These are phyloP conservation scores for Tethya wilhelma DNA, from an alignment of 37 sponge, comb jelly and placozoan genomes.

Conservation along the genomic window DNA sequence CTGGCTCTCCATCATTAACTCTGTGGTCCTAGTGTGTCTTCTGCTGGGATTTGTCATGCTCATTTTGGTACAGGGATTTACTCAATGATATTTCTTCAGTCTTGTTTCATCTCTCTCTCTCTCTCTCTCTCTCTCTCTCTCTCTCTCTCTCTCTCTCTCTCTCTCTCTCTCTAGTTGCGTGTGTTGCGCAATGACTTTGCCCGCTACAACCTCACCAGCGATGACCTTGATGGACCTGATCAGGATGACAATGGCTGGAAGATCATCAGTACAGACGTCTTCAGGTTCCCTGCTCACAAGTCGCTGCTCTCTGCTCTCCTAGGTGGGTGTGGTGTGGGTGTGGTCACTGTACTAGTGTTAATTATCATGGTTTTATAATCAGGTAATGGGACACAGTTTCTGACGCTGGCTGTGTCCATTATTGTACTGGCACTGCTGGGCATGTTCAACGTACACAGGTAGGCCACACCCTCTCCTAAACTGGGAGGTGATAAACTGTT, in stretches of 20 bases:
- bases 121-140: constrained; percentile 4
- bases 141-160: neutral
- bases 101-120: neutral
- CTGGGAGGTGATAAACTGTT: too few relatives aligned
- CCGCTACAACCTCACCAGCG: constrained; percentile 75
- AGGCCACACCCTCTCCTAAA: too few relatives aligned
- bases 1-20: constrained; percentile 95
- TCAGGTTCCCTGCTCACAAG: constrained; percentile 82
- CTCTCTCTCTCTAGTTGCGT: constrained; percentile 47
- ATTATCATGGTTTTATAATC: neutral
- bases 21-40: constrained; percentile 82
- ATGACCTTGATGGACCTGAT: constrained; percentile 75
- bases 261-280: constrained; percentile 88
- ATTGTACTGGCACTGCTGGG: constrained; percentile 82
- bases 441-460: constrained; percentile 90
- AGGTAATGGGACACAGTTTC: constrained; percentile 90
- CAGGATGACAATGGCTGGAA: constrained; percentile 94
- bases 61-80: constrained; percentile 54
- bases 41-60: constrained; percentile 87
- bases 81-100: neutral
- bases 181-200: constrained; percentile 88
- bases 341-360: neutral
- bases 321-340: constrained; percentile 52
- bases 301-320: constrained; percentile 75
- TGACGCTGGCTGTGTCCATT: constrained; percentile 55